Evolutionary conservation across 2,797 vertebrate species (phyloP), one percentile per base, ranked within the genome.

Genomic region (Rhinella marina): DNA sequence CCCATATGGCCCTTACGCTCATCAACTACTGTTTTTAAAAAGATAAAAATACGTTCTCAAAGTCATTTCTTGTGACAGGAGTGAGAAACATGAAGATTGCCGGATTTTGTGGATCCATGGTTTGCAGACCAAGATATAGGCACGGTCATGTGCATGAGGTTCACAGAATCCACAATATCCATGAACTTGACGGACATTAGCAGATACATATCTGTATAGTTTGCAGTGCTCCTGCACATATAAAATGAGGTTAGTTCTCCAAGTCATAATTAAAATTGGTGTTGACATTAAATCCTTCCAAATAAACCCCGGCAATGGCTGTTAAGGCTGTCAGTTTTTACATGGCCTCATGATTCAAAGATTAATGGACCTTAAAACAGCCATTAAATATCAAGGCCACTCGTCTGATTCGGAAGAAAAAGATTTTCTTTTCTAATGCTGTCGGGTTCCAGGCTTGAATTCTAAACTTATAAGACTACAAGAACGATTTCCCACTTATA

Each of bases 301-400:
- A 94, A 93, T 92, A 95, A 94, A 94, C 92, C 87, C 16, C 27
- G 92, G 91, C 86, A 87, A 90, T 91, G 91, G 91, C 92, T 93
- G 92, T 92, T 93, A 95, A 92, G 94, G 91, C 94, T 94, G 93
- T 94, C 94, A 94, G 91, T 92, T 95, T 95, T 94, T 91, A 94
- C 93, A 93, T 76, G 83, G 93, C 92, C 93, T 94, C 94, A 93
- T 95, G 93, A 95, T 94, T 95, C 94, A 95, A 93, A 90, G 92
- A 95, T 95, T 95, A 95, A 95, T 94, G 93, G 93, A 92, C 94
- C 94, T 94, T 94, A 93, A 94, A 95, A 93, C 94, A 93, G 93
- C 91, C 92, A 92, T 95, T 95, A 94, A 95, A 91, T 92, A 95
- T 90, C 4, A 90, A 93, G 94, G 94, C 81, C 92, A 87, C 91